Conservation (phyloP, 2,797 vertebrate species). For the Alcedo atthis region DNA sequence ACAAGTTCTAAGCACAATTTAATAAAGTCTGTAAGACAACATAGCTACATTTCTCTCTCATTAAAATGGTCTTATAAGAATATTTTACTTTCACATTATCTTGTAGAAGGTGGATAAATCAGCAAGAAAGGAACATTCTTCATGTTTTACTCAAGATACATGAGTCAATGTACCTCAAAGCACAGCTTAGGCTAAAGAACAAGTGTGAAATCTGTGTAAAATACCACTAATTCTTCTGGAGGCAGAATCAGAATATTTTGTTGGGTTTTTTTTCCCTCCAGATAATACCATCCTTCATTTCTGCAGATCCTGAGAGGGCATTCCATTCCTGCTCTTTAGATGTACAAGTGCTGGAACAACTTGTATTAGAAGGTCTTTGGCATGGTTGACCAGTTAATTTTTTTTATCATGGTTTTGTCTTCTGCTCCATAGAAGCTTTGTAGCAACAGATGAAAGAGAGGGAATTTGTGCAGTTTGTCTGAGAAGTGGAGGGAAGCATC, state of each 20-base stretch:
- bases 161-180: neutral
- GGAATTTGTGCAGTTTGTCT: neutral
- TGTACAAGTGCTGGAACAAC: neutral
- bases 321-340: neutral
- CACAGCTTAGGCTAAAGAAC: neutral
- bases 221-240: neutral
- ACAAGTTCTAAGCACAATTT: neutral
- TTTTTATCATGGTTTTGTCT: neutral
- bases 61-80: constrained; percentile 12
- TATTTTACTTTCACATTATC: neutral
- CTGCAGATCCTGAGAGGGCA: neutral
- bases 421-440: neutral
- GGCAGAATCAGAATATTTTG: neutral
- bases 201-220: neutral
- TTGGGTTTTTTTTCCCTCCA: neutral
- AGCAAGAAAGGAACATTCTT: neutral
- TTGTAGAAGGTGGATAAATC: neutral
- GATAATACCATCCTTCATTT: neutral
- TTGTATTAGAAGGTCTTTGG: neutral
- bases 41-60: neutral
- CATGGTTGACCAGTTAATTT: neutral
- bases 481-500: neutral
- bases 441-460: neutral
- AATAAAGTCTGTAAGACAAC: constrained; percentile 23
- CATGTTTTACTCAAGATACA: neutral